Evolutionary conservation across 2,113 vertebrate species (phyloP).

Genomic region (Leucoraja erinaceus): DNA sequence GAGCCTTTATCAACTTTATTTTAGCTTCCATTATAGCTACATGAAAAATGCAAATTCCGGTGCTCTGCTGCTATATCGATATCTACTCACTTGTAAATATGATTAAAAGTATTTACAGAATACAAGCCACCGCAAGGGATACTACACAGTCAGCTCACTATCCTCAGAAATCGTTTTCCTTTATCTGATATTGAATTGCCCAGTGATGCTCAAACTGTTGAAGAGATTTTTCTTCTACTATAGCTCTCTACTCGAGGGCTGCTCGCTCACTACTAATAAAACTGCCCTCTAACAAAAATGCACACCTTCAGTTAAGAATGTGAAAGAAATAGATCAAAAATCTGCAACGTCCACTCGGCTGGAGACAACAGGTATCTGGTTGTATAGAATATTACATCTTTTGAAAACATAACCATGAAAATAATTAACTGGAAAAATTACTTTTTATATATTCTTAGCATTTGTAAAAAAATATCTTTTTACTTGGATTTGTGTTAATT

Average conservation of each 20-base stretch:
- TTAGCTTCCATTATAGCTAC: too few relatives aligned
- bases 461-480: not conserved
- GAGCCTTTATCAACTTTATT: slow-evolving; percentile 1
- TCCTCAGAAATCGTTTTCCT: not conserved
- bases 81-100: not conserved
- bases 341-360: not conserved
- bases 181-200: not conserved
- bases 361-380: not conserved
- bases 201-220: not conserved
- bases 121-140: not conserved
- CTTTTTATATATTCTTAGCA: not conserved
- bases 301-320: not conserved
- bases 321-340: not conserved
- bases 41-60: not conserved
- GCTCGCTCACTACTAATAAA: not conserved
- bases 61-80: not conserved
- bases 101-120: not conserved
- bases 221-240: not conserved
- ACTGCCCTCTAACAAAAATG: not conserved
- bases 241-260: not conserved
- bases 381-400: not conserved
- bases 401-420: not conserved
- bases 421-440: not conserved
- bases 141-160: not conserved
- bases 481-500: not conserved